phyloP scores from a whole-genome alignment of 1,140 invertebrate genomes.

The Paralvinella palmiformis region DNA sequence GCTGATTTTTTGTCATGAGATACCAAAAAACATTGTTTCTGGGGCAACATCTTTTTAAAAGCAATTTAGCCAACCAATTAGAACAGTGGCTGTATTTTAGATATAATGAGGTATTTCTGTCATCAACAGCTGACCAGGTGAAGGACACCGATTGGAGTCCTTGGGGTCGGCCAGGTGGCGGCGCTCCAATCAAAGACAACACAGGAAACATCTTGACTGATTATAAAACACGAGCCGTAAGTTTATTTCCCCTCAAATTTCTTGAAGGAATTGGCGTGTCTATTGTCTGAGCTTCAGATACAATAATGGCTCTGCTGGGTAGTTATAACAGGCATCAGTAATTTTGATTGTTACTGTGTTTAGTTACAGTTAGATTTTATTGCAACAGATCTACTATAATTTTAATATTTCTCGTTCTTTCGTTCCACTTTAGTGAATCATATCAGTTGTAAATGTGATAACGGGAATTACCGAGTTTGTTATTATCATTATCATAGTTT shows the following conservation, averaged over 20 bases:
- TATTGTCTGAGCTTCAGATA: no score
- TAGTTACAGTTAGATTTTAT: no score
- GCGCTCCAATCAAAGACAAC: constrained; percentile 35
- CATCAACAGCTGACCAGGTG: constrained; percentile 27
- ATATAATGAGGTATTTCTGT: neutral
- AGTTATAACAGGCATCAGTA: no score
- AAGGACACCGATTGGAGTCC: constrained; percentile 30
- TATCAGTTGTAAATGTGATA: no score
- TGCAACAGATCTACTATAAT: no score
- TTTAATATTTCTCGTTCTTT: no score
- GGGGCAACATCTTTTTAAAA: neutral
- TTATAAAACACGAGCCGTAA: constrained; percentile 38
- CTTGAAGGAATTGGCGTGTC: neutral
- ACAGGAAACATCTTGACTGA: constrained; percentile 35
- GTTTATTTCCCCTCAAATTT: neutral
- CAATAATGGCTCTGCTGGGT: no score
- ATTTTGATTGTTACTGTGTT: no score
- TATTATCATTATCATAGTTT: no score
- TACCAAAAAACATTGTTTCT: neutral
- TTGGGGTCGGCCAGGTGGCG: constrained; percentile 45
- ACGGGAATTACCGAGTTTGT: no score
- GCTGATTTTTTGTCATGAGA: neutral
- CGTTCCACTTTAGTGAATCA: no score
- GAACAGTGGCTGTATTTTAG: no score
- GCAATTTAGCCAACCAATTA: neutral